Base-by-base conservation (phyloP, 2,113 vertebrate genomes). In the Puntigrus tetrazona region DNA sequence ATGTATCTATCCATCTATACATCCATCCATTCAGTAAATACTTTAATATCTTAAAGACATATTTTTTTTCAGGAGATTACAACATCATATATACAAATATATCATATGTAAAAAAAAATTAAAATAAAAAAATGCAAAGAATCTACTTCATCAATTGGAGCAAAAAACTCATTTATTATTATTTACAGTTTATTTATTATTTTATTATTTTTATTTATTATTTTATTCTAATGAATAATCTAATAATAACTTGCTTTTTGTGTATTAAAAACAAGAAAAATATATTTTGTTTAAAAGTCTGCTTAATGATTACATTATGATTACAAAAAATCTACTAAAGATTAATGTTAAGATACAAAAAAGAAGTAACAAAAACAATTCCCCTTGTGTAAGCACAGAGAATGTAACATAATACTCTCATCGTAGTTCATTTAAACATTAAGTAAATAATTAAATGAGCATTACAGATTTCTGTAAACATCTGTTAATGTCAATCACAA, bases 401-500 rank as follows among this genome's bases (percentile, higher is more conserved):
- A 25, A 25, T 59, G 18, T 38, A 38, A 20, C 18, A 34, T 65
- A 63, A 31, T 63, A 63, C 2, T 63, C 27, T 31, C 7, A 22
- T 10, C 36, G 18, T 36, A 69, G 36, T 25, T 72, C 5, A 55
- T 55, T 52, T 55, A 55, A 22, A 22, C 20, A 8, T 0, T 20
- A 50, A 50, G 47, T 50, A 50, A 59, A 59, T n/a, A 59, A 27
- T 25, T 59, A 27, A 61, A 61, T 61, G 27, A 61, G 8, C 14
- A 27, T 13, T 13, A 36, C 22, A 41, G 69, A 72, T 22, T 72
- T 72, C 22, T 41, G 22, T 72, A 43, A 72, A 41, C 69, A 72
- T 72, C 38, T 72, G 69, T 31, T 18, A 75, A 75, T 10, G 27
- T 75, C 73, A 52, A 76, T 52, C 73, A 52, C 25, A 52, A 20